Base-by-base conservation (phyloP, 2,888 invertebrate genomes). In the Augiades crinisus region DNA sequence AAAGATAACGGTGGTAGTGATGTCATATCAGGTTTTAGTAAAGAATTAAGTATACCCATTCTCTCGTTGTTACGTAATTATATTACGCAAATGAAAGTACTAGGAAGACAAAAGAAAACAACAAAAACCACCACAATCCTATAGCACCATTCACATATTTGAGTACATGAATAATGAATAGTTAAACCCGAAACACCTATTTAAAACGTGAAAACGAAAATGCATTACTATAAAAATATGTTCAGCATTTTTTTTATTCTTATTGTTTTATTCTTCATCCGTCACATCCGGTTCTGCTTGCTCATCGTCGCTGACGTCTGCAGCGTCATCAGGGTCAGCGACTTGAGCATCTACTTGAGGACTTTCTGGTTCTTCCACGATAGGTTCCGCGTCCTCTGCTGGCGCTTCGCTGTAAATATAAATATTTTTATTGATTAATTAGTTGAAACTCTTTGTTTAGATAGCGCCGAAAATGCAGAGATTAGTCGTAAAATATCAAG, bases 241-340 rank as follows among this genome's bases (percentile, higher is more conserved):
- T 47, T 13, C 44, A 45, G 22, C 37, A 43, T 46, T 17, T 50
- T 36, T 40, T 40, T 51, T 22, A 46, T 43, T 44, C 17, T 45
- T 58, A 57, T 14, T 33, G 7, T n/a, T 51, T 79, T 87, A 89
- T 81, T 90, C 90, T 65, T 89, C 90, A 54, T 89, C 90, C n/a
- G 87, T 90, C 55, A 89, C 81, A 61, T 90, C 90, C 6, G 86
- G 90, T 65, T 88, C 90, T 6, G 84, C 90, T 68, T 80, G 74
- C 60, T 90, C 90, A 55, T 88, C 87, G 59, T 88, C 89, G 59
- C 88, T 88, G 61, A 71, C 76, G 51, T 90, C 90, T 16, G 70
- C 78, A n/a, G 65, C 75, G 12, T 77, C 78, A 16, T 76, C 78
- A n/a, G 72, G 61, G 17, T 68, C 71, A 19, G 64, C 72, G 7